Evolutionary conservation across 2,888 invertebrate genomes (phyloP).

Genomic region (Leptopilina syphax): DNA sequence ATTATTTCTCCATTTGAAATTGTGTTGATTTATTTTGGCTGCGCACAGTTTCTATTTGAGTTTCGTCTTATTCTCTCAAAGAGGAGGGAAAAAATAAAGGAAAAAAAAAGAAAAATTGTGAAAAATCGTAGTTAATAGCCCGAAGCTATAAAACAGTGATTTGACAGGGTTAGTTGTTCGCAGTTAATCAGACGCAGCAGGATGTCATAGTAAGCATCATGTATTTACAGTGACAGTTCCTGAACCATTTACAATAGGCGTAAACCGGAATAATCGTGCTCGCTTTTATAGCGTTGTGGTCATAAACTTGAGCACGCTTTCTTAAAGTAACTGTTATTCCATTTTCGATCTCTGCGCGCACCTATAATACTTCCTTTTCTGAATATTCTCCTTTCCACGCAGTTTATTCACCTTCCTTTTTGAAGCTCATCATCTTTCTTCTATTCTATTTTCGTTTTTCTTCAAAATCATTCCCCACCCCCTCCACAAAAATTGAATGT

Average conservation of each 20-base stretch:
- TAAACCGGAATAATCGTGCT: slow-evolving; percentile 20
- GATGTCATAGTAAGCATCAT: slow-evolving; percentile 12
- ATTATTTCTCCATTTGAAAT: no score
- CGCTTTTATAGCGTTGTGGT: slow-evolving; percentile 20
- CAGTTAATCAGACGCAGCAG: slow-evolving; percentile 16
- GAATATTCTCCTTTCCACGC: not conserved
- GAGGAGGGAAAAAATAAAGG: no score
- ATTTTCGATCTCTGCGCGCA: not conserved
- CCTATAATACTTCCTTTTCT: slow-evolving; percentile 1
- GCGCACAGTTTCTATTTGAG: no score
- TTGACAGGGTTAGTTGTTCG: slow-evolving; percentile 19
- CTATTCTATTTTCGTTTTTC: no score
- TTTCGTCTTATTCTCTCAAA: no score
- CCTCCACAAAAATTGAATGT: no score
- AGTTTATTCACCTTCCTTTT: slow-evolving; percentile 4
- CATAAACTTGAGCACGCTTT: slow-evolving; percentile 17
- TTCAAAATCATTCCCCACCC: no score
- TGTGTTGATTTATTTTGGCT: no score
- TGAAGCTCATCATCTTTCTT: not conserved
- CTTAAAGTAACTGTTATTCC: slow-evolving; percentile 10
- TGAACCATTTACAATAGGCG: slow-evolving; percentile 17
- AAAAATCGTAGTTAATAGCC: slow-evolving; percentile 1
- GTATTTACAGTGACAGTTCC: slow-evolving; percentile 7
- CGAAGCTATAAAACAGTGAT: slow-evolving; percentile 15
- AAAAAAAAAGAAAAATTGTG: not conserved